Evolutionary conservation across 2,888 invertebrate species (phyloP).

Genomic region (Nemapogon koenigi): DNA sequence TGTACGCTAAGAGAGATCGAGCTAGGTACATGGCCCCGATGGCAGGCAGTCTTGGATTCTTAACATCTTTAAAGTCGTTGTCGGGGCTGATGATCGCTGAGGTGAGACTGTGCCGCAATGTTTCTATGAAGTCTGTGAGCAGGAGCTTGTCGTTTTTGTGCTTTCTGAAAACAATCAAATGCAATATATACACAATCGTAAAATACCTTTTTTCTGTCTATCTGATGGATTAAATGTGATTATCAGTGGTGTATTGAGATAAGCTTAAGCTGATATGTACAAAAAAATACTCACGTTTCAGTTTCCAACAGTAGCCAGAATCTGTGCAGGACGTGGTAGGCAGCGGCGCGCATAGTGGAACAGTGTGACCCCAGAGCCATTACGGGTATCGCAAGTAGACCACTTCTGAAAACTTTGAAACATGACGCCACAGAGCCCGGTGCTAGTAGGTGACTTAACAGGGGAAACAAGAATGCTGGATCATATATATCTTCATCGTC

Average conservation of each 20-base stretch:
- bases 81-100: constrained; percentile 28
- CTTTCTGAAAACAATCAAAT: constrained; percentile 33
- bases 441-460: constrained; percentile 76
- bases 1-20: constrained; percentile 71
- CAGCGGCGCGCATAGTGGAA: constrained; percentile 70
- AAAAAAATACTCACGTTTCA: constrained; percentile 55
- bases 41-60: constrained; percentile 60
- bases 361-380: constrained; percentile 74
- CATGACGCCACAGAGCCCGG: constrained; percentile 78
- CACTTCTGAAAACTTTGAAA: constrained; percentile 72
- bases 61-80: constrained; percentile 21
- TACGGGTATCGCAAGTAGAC: constrained; percentile 74
- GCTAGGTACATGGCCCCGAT: constrained; percentile 75
- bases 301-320: constrained; percentile 79
- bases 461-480: constrained; percentile 80
- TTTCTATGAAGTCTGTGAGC: constrained; percentile 72
- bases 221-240: neutral
- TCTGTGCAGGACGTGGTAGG: constrained; percentile 75
- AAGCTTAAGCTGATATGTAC: constrained; percentile 6
- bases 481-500: constrained; percentile 70
- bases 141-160: constrained; percentile 70
- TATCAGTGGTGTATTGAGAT: too few species aligned
- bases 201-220: neutral
- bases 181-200: neutral
- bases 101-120: constrained; percentile 68